These are phyloP conservation scores for Chrosomus eos DNA, from an alignment of 2,797 vertebrate genomes.

Conservation along the genomic window DNA sequence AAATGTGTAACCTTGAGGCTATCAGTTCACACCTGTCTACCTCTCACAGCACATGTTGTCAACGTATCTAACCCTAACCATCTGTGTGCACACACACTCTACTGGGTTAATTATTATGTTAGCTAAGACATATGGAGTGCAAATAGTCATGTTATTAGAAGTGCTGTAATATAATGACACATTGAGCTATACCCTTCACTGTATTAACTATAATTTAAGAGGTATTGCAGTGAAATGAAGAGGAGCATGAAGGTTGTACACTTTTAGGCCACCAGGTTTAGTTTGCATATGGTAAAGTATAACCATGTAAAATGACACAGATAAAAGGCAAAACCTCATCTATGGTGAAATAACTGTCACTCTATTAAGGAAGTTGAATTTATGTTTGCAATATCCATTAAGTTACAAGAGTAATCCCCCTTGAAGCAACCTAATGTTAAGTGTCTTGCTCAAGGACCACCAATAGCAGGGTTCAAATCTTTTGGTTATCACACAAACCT, in stretches of 20 bases:
- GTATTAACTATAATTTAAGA: background rate
- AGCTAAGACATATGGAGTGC: constrained; percentile 50
- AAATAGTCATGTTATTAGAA: constrained; percentile 70
- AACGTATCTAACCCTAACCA: constrained; percentile 18
- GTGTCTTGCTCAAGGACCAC: constrained; percentile 22
- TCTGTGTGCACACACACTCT: constrained; percentile 34
- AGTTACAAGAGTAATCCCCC: constrained; percentile 8
- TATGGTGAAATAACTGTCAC: background rate
- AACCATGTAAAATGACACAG: background rate
- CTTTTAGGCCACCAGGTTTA: background rate
- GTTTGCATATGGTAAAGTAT: background rate
- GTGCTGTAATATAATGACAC: constrained; percentile 28
- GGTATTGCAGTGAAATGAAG: background rate
- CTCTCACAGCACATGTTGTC: constrained; percentile 37
- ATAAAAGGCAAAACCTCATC: background rate
- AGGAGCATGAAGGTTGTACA: background rate
- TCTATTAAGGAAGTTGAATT: background rate
- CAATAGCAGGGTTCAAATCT: background rate
- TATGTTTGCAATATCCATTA: background rate
- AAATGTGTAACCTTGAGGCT: constrained; percentile 5
- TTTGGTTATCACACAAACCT: background rate
- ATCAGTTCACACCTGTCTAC: constrained; percentile 32
- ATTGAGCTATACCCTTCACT: background rate
- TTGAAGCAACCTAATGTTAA: background rate
- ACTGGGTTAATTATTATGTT: constrained; percentile 24